phyloP scores from a whole-genome alignment of 2,113 vertebrate species.

The Spermophilus dauricus region DNA sequence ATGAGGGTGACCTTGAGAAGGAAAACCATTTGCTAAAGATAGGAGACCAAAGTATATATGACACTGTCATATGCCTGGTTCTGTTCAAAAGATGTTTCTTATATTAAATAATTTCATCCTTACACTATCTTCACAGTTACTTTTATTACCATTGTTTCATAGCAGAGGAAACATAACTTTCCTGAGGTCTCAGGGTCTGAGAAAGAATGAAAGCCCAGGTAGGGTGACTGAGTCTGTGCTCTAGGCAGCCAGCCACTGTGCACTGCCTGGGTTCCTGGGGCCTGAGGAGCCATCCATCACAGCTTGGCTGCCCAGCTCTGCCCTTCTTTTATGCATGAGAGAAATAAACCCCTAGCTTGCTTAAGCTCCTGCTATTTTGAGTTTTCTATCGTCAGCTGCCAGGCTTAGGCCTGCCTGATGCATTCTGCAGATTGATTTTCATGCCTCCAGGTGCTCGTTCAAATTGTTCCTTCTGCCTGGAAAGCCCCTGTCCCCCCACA shows the following conservation, averaged over 20 bases:
- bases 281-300: rapidly evolving
- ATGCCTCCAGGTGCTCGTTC: slow-evolving; percentile 49
- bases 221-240: background rate
- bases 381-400: slow-evolving; percentile 54
- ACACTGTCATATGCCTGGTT: background rate
- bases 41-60: background rate
- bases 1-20: background rate
- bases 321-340: background rate
- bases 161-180: background rate
- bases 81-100: slow-evolving; percentile 45
- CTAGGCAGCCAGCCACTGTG: no score
- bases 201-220: background rate
- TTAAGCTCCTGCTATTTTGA: slow-evolving; percentile 48
- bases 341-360: slow-evolving; percentile 13
- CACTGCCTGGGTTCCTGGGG: background rate
- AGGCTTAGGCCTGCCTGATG: slow-evolving; percentile 20
- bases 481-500: background rate
- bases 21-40: background rate
- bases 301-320: background rate
- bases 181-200: background rate
- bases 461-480: slow-evolving; percentile 8
- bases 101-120: background rate
- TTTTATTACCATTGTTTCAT: background rate
- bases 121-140: background rate
- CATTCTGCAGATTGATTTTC: slow-evolving; percentile 74